phyloP scores from a whole-genome alignment of 2,113 vertebrate species.

The Grus americana region DNA sequence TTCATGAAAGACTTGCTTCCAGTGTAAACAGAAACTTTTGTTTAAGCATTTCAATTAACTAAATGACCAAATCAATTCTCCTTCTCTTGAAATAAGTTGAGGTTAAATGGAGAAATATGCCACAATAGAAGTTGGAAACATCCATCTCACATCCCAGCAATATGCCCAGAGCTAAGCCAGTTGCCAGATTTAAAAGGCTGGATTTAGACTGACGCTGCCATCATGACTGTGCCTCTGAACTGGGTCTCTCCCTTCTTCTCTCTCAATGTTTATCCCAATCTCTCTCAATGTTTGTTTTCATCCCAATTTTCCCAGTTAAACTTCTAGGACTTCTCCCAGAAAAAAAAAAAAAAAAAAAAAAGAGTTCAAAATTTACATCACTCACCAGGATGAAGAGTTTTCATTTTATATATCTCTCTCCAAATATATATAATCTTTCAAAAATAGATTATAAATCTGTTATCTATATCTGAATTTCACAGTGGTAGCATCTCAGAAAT shows the following conservation, averaged over 20 bases:
- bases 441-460: neutral
- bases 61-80: conserved; percentile 4
- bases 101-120: neutral
- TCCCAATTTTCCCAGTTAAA: neutral
- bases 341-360: neutral
- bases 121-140: neutral
- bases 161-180: neutral
- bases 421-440: neutral
- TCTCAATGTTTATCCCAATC: neutral
- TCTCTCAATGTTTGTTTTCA: neutral
- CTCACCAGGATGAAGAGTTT: neutral
- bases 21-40: conserved; percentile 37
- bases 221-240: neutral
- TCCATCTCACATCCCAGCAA: neutral
- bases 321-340: neutral
- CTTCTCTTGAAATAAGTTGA: neutral
- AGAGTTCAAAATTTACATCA: neutral
- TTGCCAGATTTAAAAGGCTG: neutral
- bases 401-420: neutral
- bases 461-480: neutral
- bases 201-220: neutral
- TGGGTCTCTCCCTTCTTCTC: neutral
- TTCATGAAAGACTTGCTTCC: conserved; percentile 60
- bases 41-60: conserved; percentile 59
- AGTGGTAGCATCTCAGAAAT: neutral